Conservation (phyloP, 2,797 vertebrate species). For the Tokudaia muenninki region DNA sequence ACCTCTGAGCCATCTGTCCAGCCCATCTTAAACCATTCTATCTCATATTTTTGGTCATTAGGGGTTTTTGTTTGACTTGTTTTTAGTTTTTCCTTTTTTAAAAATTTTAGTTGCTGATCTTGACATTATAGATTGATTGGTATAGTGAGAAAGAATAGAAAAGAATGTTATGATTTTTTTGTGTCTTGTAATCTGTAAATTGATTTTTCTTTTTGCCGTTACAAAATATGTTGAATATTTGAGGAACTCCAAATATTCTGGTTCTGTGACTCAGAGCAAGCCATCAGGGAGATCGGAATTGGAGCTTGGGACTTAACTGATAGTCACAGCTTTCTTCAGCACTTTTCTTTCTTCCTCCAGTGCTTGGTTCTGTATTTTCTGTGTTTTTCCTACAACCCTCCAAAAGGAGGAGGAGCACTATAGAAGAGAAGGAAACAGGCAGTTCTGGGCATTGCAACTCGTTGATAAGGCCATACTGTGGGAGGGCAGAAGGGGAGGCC, state of each 20-base stretch:
- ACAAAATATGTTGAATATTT: neutral
- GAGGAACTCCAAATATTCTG: neutral
- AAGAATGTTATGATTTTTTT: neutral
- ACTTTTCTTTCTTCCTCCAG: neutral
- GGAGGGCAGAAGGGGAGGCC: neutral
- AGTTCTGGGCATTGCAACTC: neutral
- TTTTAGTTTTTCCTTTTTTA: neutral
- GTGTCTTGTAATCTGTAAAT: neutral
- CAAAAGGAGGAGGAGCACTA: neutral
- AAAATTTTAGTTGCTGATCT: neutral
- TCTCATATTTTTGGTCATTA: neutral
- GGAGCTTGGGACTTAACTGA: neutral
- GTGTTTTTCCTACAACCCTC: neutral
- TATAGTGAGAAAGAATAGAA: neutral
- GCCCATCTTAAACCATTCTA: neutral
- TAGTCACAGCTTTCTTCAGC: neutral
- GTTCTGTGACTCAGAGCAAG: neutral
- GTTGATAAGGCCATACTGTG: neutral
- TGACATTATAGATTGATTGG: neutral
- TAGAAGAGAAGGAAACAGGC: conserved; percentile 32
- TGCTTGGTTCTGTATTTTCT: neutral
- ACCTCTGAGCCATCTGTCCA: no score
- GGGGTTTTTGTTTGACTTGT: neutral
- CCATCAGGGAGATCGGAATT: neutral
- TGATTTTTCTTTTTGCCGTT: neutral